Base-by-base conservation (phyloP, 2,888 invertebrate species). In the Callimorpha dominula region DNA sequence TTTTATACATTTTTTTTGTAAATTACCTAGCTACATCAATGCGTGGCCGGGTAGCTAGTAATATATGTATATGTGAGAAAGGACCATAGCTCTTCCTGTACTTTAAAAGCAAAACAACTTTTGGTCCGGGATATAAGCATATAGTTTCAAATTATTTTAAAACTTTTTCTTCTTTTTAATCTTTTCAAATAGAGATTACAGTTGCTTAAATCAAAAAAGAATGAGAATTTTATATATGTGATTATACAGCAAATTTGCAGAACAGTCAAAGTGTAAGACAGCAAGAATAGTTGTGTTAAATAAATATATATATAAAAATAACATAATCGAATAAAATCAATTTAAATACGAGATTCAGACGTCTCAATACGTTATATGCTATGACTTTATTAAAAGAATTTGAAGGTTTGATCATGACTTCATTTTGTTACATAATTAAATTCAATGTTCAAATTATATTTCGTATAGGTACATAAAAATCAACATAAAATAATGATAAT, bases 401-500 rank as follows among this genome's bases (percentile, higher is more conserved):
- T 7, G 9, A 49, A 20, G 49, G 15, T 15, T 62, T 31, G 31
- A 62, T 31, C 31, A 65, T 49, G 49, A 46, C 65, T 5, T 49
- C 40, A 62, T 31, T 31, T 31, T 65, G 12, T 43, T 43, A 6
- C 43, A 43, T 43, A 4, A 43, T 43, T n/a, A n/a, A n/a, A n/a
- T n/a, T n/a, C n/a, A n/a, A n/a, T n/a, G n/a, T n/a, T n/a, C 0
- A 15, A n/a, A 54, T 54, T 65, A 31, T 15, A 65, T 12, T 54
- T 54, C 46, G n/a, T 67, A 20, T 20, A 54, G 12, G 17, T 31
- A 68, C 31, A 72, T 49, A 70, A 54, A 71, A 20, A 67, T 6
- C 17, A 15, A 60, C 65, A 74, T 43, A 71, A 70, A 71, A 14
- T 78, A 83, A 81, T 75, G 15, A 73, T 77, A 81, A 83, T 82